Conservation (phyloP, 2,797 vertebrate genomes). For the Rhabdomys pumilio region DNA sequence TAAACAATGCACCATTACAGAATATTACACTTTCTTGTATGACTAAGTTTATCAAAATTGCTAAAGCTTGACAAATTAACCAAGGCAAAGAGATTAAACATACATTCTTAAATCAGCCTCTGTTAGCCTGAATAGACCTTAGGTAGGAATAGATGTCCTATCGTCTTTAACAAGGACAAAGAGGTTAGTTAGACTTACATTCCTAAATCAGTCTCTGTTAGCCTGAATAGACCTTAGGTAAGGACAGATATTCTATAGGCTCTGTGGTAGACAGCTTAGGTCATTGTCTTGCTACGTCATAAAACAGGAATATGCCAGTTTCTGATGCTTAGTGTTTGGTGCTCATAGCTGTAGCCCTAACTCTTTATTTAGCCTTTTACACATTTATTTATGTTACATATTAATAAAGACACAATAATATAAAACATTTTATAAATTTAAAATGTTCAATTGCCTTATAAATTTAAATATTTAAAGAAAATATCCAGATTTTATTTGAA, state of each 20-base stretch:
- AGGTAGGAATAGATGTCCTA: too few species aligned
- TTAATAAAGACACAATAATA: background rate
- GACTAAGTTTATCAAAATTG: background rate
- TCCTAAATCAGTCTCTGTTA: background rate
- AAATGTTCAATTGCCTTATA: background rate
- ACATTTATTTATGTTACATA: background rate
- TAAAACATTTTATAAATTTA: background rate
- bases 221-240: background rate
- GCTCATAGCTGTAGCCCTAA: background rate
- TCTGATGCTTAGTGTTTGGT: background rate
- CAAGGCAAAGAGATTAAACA: background rate
- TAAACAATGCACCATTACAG: background rate
- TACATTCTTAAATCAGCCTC: too few species aligned
- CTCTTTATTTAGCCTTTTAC: background rate
- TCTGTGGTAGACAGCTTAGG: background rate
- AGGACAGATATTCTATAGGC: background rate
- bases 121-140: too few species aligned
- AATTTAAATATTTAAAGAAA: background rate
- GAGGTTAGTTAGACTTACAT: too few species aligned
- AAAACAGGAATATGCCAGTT: background rate
- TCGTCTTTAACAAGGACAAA: background rate
- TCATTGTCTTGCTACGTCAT: background rate
- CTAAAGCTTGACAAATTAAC: background rate
- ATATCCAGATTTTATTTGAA: background rate
- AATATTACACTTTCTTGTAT: background rate